Evolutionary conservation across 2,113 vertebrate genomes (phyloP).

Genomic region (Leucopsar rothschildi): DNA sequence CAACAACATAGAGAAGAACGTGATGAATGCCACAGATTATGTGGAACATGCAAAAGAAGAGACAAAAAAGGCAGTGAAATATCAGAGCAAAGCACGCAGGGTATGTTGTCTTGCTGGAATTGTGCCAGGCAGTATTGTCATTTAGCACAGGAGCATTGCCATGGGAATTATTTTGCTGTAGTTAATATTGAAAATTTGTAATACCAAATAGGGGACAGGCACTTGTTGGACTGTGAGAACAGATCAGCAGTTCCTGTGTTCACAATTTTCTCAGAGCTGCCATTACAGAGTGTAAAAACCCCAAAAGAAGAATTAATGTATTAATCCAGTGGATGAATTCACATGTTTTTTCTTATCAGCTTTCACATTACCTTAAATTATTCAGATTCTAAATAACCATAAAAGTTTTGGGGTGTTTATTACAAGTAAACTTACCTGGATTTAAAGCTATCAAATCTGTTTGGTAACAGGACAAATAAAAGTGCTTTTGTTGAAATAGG

Average conservation of each 20-base stretch:
- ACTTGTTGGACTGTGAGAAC: not conserved
- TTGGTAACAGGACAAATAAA: not conserved
- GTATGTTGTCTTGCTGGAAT: slow-evolving; percentile 66
- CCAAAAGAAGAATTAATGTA: not conserved
- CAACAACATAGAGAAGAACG: slow-evolving; percentile 92
- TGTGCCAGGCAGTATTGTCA: not conserved
- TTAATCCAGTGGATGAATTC: not conserved
- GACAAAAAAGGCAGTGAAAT: slow-evolving; percentile 90
- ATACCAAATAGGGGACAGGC: not conserved
- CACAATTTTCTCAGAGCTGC: not conserved
- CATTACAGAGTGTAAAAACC: not conserved
- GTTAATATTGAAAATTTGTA: not conserved
- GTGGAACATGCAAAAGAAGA: slow-evolving; percentile 88
- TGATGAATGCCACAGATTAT: slow-evolving; percentile 85
- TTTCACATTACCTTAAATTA: not conserved
- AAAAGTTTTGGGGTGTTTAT: not conserved
- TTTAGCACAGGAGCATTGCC: not conserved
- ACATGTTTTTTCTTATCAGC: not conserved
- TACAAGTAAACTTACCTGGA: not conserved
- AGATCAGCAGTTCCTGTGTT: not conserved
- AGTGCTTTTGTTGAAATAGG: not conserved
- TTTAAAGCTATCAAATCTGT: not conserved
- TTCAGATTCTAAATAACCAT: not conserved
- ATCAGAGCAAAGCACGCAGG: slow-evolving; percentile 89
- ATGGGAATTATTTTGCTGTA: not conserved